These are phyloP conservation scores for Tetrao urogallus DNA, from an alignment of 2,113 vertebrate genomes.

Conservation along the genomic window DNA sequence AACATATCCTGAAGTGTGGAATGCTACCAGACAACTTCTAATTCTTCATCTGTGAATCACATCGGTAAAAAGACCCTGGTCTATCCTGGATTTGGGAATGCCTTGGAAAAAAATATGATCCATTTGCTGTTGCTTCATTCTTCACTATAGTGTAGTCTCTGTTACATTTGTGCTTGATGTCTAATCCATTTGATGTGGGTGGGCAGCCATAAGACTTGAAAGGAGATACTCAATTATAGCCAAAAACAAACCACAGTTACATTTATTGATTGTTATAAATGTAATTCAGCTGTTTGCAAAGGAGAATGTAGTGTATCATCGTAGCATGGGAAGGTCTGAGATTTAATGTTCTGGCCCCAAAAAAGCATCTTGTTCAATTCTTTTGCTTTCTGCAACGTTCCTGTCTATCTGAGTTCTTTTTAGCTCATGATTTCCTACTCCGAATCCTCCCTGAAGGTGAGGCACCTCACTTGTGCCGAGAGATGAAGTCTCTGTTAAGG, in stretches of 20 bases:
- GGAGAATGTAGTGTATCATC: rapidly evolving
- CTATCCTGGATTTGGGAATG: not conserved
- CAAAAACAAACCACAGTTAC: not conserved
- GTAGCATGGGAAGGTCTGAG: not conserved
- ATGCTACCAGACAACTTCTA: not conserved
- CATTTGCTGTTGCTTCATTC: not conserved
- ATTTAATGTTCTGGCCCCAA: not conserved
- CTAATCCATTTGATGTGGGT: not conserved
- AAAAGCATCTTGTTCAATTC: not conserved
- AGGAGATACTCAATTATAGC: not conserved
- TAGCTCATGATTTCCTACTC: not conserved
- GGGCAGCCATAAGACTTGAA: not conserved
- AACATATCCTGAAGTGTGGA: not conserved
- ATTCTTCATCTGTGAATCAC: not conserved
- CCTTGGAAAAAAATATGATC: not conserved
- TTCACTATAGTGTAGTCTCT: not conserved
- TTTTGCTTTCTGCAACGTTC: not conserved
- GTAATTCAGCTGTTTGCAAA: not conserved
- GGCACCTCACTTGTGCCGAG: not conserved
- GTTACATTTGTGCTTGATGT: not conserved
- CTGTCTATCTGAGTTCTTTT: not conserved
- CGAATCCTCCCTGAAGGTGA: not conserved
- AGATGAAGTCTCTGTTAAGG: not conserved
- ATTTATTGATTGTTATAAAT: not conserved
- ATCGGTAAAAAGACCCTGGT: not conserved